phyloP scores from a whole-genome alignment of 2,888 invertebrate species.

The Eristalis intricaria region DNA sequence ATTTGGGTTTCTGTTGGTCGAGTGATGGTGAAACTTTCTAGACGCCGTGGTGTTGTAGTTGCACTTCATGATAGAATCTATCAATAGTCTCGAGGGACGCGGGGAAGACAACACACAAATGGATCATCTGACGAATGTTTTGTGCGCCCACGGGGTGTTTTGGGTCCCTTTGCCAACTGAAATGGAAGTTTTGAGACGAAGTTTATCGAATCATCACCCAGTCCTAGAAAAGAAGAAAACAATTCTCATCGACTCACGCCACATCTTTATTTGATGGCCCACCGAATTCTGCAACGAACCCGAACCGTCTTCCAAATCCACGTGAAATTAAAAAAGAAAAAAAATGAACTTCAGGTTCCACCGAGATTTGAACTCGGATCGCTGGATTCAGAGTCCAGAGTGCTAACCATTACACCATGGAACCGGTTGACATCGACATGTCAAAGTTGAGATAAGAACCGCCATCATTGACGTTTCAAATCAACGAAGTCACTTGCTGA shows the following conservation, averaged over 20 bases:
- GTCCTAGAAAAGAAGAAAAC: too few relatives aligned
- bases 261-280: too few relatives aligned
- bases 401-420: slow-evolving; percentile 76
- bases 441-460: background rate
- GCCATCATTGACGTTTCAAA: slow-evolving; percentile 39
- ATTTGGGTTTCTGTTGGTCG: background rate
- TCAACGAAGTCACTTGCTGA: background rate
- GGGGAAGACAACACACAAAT: background rate
- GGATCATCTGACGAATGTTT: background rate
- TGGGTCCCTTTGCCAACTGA: too few relatives aligned
- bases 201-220: too few relatives aligned
- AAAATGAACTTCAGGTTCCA: slow-evolving; percentile 72
- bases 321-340: background rate
- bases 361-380: slow-evolving; percentile 76
- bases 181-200: too few relatives aligned
- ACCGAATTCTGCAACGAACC: too few relatives aligned
- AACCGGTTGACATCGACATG: slow-evolving; percentile 55
- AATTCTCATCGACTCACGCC: too few relatives aligned
- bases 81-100: background rate
- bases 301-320: too few relatives aligned
- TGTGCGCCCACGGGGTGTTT: background rate
- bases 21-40: background rate
- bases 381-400: slow-evolving; percentile 77
- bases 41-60: background rate
- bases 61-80: background rate